Evolutionary conservation across 2,113 vertebrate species (phyloP).

Genomic region (Antechinus stuartii): DNA sequence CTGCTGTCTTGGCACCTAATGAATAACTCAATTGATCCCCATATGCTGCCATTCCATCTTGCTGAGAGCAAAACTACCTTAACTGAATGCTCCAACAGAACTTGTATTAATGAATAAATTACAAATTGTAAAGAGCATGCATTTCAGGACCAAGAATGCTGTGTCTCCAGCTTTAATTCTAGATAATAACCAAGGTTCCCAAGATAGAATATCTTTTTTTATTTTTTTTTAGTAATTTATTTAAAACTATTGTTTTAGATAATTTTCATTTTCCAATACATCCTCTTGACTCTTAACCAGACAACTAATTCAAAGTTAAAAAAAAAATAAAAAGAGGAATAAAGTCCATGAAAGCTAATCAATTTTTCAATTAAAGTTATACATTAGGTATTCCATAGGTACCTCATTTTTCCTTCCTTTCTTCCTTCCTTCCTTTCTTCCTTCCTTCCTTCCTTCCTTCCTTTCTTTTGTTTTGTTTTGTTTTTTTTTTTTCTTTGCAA

Average conservation of each 20-base stretch:
- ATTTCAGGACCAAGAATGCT: slow-evolving; percentile 64
- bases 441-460: too few relatives aligned
- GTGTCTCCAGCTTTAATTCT: slow-evolving; percentile 51
- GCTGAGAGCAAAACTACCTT: slow-evolving; percentile 71
- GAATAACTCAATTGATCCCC: slow-evolving; percentile 80
- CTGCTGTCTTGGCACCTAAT: slow-evolving; percentile 67
- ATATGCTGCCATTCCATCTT: slow-evolving; percentile 76
- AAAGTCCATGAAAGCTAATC: neutral
- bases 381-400: neutral
- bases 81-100: slow-evolving; percentile 60
- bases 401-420: neutral
- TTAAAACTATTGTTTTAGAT: neutral
- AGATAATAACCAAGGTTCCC: neutral
- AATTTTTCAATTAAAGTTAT: neutral
- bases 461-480: too few relatives aligned
- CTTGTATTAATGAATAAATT: slow-evolving; percentile 73
- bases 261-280: neutral
- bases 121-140: slow-evolving; percentile 62
- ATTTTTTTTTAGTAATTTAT: neutral
- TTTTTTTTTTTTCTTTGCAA: too few relatives aligned
- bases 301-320: neutral
- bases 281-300: neutral
- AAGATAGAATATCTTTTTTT: neutral
- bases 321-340: neutral
- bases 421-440: too few relatives aligned